phyloP scores from a whole-genome alignment of 2,113 vertebrate genomes.

The Esox niger region DNA sequence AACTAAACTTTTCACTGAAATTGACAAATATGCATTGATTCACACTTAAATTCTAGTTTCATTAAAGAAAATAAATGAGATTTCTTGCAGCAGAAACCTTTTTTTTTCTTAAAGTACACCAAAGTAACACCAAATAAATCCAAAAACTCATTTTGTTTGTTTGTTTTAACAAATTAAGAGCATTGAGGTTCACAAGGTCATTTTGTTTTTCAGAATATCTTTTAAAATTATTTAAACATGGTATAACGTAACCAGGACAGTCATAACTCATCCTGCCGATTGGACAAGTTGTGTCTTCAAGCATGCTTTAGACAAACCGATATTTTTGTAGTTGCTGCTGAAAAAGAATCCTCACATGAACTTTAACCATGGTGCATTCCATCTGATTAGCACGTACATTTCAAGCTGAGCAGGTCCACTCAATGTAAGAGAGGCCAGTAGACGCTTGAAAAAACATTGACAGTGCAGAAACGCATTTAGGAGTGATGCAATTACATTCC shows the following conservation, averaged over 20 bases:
- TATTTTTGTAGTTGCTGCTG: conserved; percentile 27
- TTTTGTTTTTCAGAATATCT: conserved; percentile 1
- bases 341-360: conserved; percentile 61
- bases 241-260: not conserved
- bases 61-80: too few species aligned
- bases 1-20: too few species aligned
- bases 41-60: too few species aligned
- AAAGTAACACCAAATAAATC: not conserved
- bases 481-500: conserved; percentile 17
- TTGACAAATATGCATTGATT: too few species aligned
- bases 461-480: conserved; percentile 21
- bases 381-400: conserved; percentile 58
- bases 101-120: not conserved
- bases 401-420: conserved; percentile 36
- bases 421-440: conserved; percentile 16
- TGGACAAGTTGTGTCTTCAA: conserved; percentile 5
- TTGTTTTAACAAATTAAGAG: not conserved
- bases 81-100: too few species aligned
- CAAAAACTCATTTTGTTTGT: not conserved
- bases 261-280: conserved; percentile 12
- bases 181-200: conserved; percentile 22
- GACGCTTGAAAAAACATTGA: conserved; percentile 19
- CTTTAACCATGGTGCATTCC: conserved; percentile 65
- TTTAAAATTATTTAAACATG: not conserved
- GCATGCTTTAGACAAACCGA: not conserved